Percentiles rank a stretch among this genome's conserved stretches.
phyloP scores from a whole-genome alignment of 2,888 invertebrate genomes.

The Malthinus flaveolus region DNA sequence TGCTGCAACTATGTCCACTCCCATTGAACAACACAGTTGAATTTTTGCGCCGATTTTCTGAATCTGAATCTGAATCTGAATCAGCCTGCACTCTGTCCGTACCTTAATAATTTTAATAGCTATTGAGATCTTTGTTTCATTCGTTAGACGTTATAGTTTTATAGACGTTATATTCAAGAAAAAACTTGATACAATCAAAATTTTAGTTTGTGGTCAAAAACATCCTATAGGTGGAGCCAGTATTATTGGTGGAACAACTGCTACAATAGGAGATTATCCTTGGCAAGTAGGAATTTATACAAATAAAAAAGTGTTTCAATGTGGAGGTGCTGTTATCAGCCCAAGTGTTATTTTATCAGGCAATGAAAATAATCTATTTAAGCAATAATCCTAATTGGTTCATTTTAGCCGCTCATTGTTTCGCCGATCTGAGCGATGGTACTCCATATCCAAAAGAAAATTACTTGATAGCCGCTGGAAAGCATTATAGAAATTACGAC shows the following conservation, averaged over 20 bases:
- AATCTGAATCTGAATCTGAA: no score
- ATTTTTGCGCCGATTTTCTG: no score
- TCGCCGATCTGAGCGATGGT: conserved; percentile 32
- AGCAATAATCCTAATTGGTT: conserved; percentile 45
- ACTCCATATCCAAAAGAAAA: conserved; percentile 13
- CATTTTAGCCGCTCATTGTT: conserved; percentile 49
- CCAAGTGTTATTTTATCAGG: conserved; percentile 43
- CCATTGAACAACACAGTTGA: no score
- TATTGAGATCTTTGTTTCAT: no score
- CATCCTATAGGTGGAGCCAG: conserved; percentile 30
- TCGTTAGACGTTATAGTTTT: no score
- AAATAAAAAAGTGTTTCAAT: conserved; percentile 31
- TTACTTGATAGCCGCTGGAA: conserved; percentile 42
- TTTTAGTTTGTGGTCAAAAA: conserved; percentile 41
- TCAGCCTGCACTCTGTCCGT: no score
- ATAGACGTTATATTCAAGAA: no score
- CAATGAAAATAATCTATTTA: conserved; percentile 29
- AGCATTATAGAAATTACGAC: conserved; percentile 41
- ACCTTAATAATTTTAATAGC: no score
- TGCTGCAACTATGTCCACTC: no score
- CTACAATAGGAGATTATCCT: conserved; percentile 30
- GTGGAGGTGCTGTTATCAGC: conserved; percentile 45
- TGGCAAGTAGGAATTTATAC: conserved; percentile 46
- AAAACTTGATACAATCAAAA: neutral
- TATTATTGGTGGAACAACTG: conserved; percentile 11